Conservation (phyloP, 64 coral and sea anemone genomes). For the Platygyra sinensis region DNA sequence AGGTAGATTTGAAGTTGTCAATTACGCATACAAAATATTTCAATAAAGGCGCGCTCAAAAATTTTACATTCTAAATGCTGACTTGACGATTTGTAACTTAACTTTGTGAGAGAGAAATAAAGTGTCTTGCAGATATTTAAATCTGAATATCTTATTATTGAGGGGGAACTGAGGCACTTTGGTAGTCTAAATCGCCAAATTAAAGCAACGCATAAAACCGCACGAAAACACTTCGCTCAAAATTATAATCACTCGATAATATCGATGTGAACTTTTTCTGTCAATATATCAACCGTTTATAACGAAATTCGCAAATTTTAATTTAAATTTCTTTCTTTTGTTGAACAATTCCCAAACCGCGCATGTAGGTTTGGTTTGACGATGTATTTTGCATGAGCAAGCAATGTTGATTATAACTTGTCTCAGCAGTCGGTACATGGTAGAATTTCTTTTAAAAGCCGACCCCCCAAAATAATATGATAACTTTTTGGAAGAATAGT, state of each 20-base stretch:
- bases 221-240: neutral
- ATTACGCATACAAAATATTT: neutral
- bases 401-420: neutral
- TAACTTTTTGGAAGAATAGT: neutral
- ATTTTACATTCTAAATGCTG: neutral
- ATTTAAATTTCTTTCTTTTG: neutral
- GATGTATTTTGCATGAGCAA: constrained; percentile 10
- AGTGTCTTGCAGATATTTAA: neutral
- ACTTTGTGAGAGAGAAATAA: neutral
- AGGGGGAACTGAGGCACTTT: neutral
- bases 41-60: neutral
- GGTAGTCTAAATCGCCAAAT: neutral
- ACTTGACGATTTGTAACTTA: neutral
- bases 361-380: neutral
- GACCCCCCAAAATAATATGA: neutral
- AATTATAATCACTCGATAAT: neutral
- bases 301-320: neutral
- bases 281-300: neutral
- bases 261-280: neutral
- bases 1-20: neutral
- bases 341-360: neutral
- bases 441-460: neutral
- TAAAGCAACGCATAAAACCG: neutral
- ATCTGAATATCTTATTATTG: neutral
- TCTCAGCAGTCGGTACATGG: neutral